A percentile compares a stretch with the other conserved stretches of the same genome.
phyloP scores from a whole-genome alignment of 2,113 vertebrate species.

The Serinus canaria region DNA sequence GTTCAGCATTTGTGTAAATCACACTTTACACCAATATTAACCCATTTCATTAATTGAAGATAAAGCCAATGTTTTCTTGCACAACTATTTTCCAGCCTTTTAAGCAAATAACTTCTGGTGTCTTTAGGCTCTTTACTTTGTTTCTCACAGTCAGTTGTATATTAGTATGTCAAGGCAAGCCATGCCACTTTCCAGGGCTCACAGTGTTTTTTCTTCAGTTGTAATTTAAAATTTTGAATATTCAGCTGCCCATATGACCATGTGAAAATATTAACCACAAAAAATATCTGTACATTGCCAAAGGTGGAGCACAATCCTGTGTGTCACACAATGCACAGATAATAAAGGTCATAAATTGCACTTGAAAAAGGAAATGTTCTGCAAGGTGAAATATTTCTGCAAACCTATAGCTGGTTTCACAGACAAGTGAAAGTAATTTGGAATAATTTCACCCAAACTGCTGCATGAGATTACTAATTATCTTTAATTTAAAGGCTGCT shows the following conservation, averaged over 20 bases:
- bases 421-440: neutral
- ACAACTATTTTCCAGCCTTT: neutral
- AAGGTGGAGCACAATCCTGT: neutral
- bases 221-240: neutral
- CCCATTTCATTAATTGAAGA: neutral
- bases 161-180: neutral
- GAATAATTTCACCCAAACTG: neutral
- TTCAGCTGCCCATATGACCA: neutral
- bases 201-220: neutral
- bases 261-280: neutral
- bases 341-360: neutral
- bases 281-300: neutral
- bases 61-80: neutral
- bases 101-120: neutral
- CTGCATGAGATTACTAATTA: neutral
- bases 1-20: neutral
- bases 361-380: neutral
- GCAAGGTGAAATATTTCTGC: neutral
- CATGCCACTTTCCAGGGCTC: neutral
- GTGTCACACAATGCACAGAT: neutral
- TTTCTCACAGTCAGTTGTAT: neutral
- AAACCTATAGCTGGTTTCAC: neutral
- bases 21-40: neutral
- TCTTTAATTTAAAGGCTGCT: neutral
- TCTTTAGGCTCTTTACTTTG: neutral